Evolutionary conservation across 92 coral and sea anemone species (phyloP).

Genomic region (Zoanthus gigantus): DNA sequence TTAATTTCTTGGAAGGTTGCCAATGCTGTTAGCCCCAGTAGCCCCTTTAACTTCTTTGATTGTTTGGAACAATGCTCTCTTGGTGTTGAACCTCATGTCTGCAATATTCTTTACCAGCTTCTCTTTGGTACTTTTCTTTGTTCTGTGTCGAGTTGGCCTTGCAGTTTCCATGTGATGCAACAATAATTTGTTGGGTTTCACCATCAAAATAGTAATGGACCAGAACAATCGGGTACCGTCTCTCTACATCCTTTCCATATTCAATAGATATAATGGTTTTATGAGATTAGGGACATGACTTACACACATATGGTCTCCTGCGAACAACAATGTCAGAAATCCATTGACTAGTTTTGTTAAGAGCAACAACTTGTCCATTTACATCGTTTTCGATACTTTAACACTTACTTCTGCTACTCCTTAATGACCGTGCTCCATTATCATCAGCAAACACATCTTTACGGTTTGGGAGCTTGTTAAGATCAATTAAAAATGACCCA

Average conservation of each 20-base stretch:
- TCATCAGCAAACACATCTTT: conserved; percentile 53
- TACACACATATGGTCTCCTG: conserved; percentile 54
- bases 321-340: conserved; percentile 50
- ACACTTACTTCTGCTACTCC: conserved; percentile 51
- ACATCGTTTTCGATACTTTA: conserved; percentile 40
- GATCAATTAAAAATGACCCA: conserved; percentile 41
- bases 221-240: conserved; percentile 62
- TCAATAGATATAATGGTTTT: conserved; percentile 63
- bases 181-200: no score
- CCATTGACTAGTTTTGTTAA: conserved; percentile 38
- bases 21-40: no score
- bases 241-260: conserved; percentile 50
- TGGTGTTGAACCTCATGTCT: no score
- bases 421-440: conserved; percentile 56
- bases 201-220: conserved; percentile 41
- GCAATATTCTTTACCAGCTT: no score
- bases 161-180: no score
- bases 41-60: no score
- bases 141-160: no score
- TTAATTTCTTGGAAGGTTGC: no score
- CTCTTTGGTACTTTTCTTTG: no score
- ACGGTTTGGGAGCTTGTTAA: conserved; percentile 36
- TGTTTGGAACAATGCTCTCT: no score
- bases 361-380: conserved; percentile 33
- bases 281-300: conserved; percentile 48